phyloP scores from a whole-genome alignment of 2,888 invertebrate genomes.

The Sarcophaga rosellei region DNA sequence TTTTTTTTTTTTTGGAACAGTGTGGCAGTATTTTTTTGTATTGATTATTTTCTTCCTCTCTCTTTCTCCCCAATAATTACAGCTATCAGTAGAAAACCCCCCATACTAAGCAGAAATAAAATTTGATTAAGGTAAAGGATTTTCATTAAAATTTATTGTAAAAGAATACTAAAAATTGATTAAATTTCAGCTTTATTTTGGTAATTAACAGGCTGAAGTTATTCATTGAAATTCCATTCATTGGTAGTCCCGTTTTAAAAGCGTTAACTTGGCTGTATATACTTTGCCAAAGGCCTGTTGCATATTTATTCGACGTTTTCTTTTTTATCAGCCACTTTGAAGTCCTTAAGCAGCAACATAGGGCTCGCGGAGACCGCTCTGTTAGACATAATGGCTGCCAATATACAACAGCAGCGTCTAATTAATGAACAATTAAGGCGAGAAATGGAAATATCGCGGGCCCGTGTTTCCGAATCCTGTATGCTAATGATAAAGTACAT shows the following conservation, averaged over 20 bases:
- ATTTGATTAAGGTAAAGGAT: background rate
- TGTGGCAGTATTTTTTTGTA: background rate
- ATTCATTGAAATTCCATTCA: too few relatives aligned
- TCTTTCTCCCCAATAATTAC: background rate
- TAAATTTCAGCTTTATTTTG: background rate
- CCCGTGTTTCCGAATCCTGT: conserved; percentile 90
- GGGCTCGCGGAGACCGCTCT: conserved; percentile 89
- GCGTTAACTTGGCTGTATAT: too few relatives aligned
- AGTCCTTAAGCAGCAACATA: conserved; percentile 75
- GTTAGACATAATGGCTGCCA: conserved; percentile 96
- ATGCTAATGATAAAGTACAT: conserved; percentile 95
- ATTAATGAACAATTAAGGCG: conserved; percentile 96
- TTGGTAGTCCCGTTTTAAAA: too few relatives aligned
- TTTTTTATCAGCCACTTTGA: conserved; percentile 42
- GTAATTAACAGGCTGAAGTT: too few relatives aligned
- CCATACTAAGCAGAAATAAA: background rate
- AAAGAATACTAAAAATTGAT: background rate
- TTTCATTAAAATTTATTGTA: background rate
- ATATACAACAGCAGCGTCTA: conserved; percentile 94
- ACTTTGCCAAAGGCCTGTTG: conserved; percentile 36
- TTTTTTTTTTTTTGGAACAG: background rate
- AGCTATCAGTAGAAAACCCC: background rate
- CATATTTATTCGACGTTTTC: conserved; percentile 1
- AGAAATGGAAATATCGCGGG: conserved; percentile 93
- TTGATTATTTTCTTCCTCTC: background rate